phyloP scores from a whole-genome alignment of 1,140 invertebrate species.

The Argopecten irradians region DNA sequence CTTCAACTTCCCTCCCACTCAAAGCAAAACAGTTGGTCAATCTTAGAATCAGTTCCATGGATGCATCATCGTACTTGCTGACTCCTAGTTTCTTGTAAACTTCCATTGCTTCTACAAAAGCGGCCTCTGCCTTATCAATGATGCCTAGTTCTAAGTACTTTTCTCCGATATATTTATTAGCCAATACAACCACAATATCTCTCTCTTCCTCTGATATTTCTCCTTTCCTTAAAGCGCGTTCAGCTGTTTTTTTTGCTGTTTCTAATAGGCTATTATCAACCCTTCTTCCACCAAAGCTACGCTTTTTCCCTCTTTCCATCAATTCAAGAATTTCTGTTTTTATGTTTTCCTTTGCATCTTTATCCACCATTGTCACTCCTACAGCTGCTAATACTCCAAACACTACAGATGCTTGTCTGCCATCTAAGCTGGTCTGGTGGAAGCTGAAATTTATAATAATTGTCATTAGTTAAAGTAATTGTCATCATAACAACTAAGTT shows the following conservation, averaged over 20 bases:
- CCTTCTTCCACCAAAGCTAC: not conserved
- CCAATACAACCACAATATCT: not conserved
- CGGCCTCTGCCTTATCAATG: not conserved
- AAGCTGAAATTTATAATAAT: not conserved
- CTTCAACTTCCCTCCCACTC: not conserved
- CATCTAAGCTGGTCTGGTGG: not conserved
- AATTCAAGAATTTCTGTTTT: not conserved
- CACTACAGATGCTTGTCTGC: not conserved
- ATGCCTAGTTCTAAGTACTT: not conserved
- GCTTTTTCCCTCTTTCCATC: not conserved
- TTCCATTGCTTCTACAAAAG: not conserved
- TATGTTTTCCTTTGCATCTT: not conserved
- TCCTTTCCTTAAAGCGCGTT: not conserved
- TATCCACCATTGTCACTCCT: not conserved
- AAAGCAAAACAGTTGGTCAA: not conserved
- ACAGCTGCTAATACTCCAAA: not conserved
- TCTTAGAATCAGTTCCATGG: not conserved
- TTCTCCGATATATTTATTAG: not conserved
- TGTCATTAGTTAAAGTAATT: too few relatives aligned
- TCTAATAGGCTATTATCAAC: not conserved
- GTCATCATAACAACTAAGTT: too few relatives aligned
- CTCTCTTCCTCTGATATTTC: not conserved
- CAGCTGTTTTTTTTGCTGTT: not conserved
- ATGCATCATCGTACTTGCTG: not conserved
- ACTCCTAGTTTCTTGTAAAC: not conserved